These are phyloP conservation scores for Silurus glanis DNA, from an alignment of 2,113 vertebrate genomes.

Conservation along the genomic window DNA sequence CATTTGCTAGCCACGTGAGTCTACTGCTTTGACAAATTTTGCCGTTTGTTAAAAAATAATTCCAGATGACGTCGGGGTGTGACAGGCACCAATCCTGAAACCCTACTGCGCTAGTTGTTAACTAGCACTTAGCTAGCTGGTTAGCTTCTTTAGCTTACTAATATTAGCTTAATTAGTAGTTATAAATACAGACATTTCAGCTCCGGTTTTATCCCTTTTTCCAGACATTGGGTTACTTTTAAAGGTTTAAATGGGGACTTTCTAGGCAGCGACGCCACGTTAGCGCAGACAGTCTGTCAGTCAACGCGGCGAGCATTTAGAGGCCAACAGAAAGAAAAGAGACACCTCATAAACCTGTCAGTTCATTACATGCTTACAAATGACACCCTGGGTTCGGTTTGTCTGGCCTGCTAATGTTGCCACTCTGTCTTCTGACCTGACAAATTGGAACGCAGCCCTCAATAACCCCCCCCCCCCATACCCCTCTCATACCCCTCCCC, in stretches of 20 bases:
- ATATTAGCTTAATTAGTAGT: not conserved
- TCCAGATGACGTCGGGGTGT: not conserved
- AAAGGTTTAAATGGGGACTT: not conserved
- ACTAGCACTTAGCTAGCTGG: not conserved
- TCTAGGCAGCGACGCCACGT: not conserved
- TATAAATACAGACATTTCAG: not conserved
- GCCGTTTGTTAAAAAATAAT: not conserved
- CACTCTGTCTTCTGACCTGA: conserved; percentile 47
- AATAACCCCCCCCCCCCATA: not conserved
- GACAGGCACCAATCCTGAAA: not conserved
- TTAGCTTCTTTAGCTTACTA: not conserved
- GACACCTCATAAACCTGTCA: conserved; percentile 48
- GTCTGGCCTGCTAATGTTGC: conserved; percentile 48
- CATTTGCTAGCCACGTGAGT: not conserved
- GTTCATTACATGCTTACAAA: conserved; percentile 45
- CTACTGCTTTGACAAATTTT: not conserved
- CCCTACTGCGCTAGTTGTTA: not conserved
- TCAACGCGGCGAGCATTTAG: conserved; percentile 1
- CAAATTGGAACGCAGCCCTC: conserved; percentile 42
- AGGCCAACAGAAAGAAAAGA: not conserved
- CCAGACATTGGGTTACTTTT: not conserved
- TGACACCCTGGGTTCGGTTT: conserved; percentile 45
- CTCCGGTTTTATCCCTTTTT: not conserved
- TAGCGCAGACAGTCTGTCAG: conserved; percentile 1
- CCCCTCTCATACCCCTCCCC: not conserved